Conservation (phyloP, 2,797 vertebrate genomes). For the Chaenodraco wilsoni region DNA sequence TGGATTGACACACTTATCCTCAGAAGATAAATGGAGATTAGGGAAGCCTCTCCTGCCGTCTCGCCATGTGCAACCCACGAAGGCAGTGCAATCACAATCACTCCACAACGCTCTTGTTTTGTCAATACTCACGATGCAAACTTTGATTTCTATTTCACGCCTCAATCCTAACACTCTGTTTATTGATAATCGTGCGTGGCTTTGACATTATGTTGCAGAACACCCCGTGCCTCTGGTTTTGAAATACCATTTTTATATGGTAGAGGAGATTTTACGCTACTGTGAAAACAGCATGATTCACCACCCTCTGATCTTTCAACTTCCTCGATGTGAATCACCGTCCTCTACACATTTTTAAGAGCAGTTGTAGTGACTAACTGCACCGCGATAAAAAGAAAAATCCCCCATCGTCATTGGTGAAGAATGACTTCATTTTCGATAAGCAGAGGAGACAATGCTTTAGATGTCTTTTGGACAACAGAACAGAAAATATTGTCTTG, state of each 20-base stretch:
- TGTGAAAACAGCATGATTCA: slow-evolving; percentile 71
- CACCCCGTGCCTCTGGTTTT: slow-evolving; percentile 64
- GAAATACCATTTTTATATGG: slow-evolving; percentile 66
- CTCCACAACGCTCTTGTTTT: slow-evolving; percentile 55
- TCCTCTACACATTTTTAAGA: slow-evolving; percentile 66
- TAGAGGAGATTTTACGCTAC: slow-evolving; percentile 69
- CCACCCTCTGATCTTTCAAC: slow-evolving; percentile 72
- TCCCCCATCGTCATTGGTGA: slow-evolving; percentile 33
- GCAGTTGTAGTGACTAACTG: slow-evolving; percentile 65
- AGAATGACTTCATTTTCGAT: slow-evolving; percentile 71
- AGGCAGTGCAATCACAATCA: slow-evolving; percentile 57
- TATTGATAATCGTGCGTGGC: slow-evolving; percentile 73
- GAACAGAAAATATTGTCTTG: slow-evolving; percentile 51
- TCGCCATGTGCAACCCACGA: slow-evolving; percentile 40
- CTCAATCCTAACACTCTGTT: slow-evolving; percentile 63
- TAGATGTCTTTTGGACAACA: slow-evolving; percentile 48
- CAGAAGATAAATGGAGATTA: slow-evolving; percentile 73
- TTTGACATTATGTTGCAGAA: slow-evolving; percentile 69
- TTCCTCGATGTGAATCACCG: slow-evolving; percentile 71
- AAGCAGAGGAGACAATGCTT: slow-evolving; percentile 47
- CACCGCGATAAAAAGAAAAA: slow-evolving; percentile 39
- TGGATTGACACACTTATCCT: slow-evolving; percentile 78
- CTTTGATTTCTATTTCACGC: slow-evolving; percentile 76
- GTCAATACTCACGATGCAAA: slow-evolving; percentile 70
- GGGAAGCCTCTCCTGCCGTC: slow-evolving; percentile 48